Base-by-base conservation (phyloP, 2,888 invertebrate species). In the Anticlea derivata region DNA sequence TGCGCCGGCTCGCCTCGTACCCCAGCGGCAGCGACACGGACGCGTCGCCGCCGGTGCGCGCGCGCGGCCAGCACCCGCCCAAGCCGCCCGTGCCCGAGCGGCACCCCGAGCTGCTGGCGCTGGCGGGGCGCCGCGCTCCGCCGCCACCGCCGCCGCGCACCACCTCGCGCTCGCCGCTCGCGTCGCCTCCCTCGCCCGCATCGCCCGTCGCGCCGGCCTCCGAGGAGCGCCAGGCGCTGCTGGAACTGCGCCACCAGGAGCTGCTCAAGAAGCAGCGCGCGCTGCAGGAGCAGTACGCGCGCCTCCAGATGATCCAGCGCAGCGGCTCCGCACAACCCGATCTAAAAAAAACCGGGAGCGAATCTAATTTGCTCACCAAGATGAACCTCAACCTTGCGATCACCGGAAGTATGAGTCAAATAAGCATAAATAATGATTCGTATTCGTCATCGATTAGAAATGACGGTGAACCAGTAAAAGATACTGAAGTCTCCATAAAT, bases 61-160 rank as follows among this genome's bases (percentile, higher is more conserved):
- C 94, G 43, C 88, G 92, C 71, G 83, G 92, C 61, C 76, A 92
- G 73, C 87, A 91, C 57, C 86, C 91, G 34, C 84, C 92, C 66
- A 96, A 96, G 80, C 96, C 96, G 41, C 96, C 96, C 30, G 93
- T 96, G 51, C 96, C 96, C 46, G 96, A 96, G 84, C 92, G 96
- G 17, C 96, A 96, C 73, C 93, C 94, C 27, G 96, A 96, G 75
- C 86, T 96, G 53, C 90, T 95, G 50, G 94, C 95, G 50, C 86
- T 95, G 76, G 93, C 94, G 33, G 92, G 92, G 8, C 93, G 94
- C 50, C 93, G 95, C 68, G 93, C 96, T 44, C 94, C 96, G 33
- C 97, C 97, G 5, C 97, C 97, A 10, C 97, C 97, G 22, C 97
- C 97, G 20, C 97, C 97, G n/a, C 93, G 97, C 62, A 97, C 97